phyloP scores from a whole-genome alignment of 1,140 invertebrate species.

The Drosophila suzukii region DNA sequence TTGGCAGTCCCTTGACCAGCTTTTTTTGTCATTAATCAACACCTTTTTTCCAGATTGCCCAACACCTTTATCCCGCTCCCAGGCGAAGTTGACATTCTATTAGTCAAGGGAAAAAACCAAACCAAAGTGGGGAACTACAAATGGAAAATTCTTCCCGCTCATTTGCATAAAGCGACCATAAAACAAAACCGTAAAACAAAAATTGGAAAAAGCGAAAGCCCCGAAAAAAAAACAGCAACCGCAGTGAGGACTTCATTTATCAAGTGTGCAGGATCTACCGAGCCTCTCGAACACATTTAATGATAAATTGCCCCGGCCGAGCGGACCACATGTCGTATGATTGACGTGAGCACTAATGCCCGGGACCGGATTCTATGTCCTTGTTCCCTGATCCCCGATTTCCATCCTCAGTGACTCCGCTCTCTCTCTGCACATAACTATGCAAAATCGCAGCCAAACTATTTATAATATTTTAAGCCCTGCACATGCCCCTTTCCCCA shows the following conservation, averaged over 20 bases:
- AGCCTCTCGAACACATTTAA: constrained; percentile 40
- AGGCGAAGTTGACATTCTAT: constrained; percentile 44
- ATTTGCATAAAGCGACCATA: constrained; percentile 79
- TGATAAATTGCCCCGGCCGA: constrained; percentile 66
- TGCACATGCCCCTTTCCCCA: not conserved
- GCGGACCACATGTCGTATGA: constrained; percentile 77
- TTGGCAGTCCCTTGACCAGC: constrained; percentile 32
- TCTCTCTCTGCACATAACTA: constrained; percentile 27
- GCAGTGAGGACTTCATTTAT: constrained; percentile 68
- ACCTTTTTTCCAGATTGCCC: constrained; percentile 5
- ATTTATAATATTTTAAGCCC: constrained; percentile 74
- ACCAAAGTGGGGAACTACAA: constrained; percentile 33
- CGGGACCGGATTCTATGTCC: constrained; percentile 10
- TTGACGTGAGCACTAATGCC: constrained; percentile 75
- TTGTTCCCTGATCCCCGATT: not conserved
- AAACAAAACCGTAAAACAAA: constrained; percentile 57
- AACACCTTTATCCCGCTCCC: constrained; percentile 27
- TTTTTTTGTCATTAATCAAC: constrained; percentile 62
- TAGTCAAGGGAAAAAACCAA: constrained; percentile 24
- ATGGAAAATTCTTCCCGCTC: constrained; percentile 33
- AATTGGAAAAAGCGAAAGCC: constrained; percentile 31
- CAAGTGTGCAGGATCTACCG: constrained; percentile 46
- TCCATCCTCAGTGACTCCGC: not conserved
- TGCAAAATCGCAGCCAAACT: constrained; percentile 66
- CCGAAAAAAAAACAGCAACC: constrained; percentile 47